Evolutionary conservation across 30 jellyfish, hydroid and myxozoan genomes (phyloP), one percentile per base, ranked within the genome.

Genomic region (Aurelia sp.): DNA sequence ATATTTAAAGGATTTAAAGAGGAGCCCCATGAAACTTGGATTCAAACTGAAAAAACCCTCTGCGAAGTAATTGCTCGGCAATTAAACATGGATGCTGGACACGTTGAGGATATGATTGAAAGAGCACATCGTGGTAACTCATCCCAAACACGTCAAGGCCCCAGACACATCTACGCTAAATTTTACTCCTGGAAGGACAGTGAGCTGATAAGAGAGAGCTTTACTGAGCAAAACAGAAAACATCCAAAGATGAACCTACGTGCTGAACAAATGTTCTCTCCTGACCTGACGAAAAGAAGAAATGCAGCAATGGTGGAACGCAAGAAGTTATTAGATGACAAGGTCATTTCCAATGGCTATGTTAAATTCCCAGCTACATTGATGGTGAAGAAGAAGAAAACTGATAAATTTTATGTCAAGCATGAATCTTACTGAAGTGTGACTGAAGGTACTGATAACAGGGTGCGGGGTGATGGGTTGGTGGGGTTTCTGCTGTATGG

Each of bases 1-100:
- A 71, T 71, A 35, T 71, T 71, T 71, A 71, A 71, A 71, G 81
- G 31, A 61, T 11, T 71, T 22, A 71, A 71, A 71, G 81, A 71
- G n/a, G 81, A 71, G 81, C 65, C 62, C 47, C 62, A 71, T 33
- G 65, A 71, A 48, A 64, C 75, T 44, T 64, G 75, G 75, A 64
- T 64, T 22, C 75, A 64, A 64, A 64, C 75, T 64, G 40, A 22
- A 64, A 64, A 64, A 64, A 64, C 75, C 44, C 75, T 64, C 16
- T 64, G 53, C 9, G 75, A 64, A 64, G 75, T 27, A 27, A 27
- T 27, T 27, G 33, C 33, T 27, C 33, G 33, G 33, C 33, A 27
- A 27, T 2, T 27, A 27, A 27, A 27, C 9, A 37, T 37, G 48
- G 48, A 37, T 37, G 48, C 3, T 37, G 48, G 48, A 6, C 48